These are phyloP conservation scores for Trachops cirrhosus DNA, from an alignment of 2,797 vertebrate genomes.

Conservation along the genomic window DNA sequence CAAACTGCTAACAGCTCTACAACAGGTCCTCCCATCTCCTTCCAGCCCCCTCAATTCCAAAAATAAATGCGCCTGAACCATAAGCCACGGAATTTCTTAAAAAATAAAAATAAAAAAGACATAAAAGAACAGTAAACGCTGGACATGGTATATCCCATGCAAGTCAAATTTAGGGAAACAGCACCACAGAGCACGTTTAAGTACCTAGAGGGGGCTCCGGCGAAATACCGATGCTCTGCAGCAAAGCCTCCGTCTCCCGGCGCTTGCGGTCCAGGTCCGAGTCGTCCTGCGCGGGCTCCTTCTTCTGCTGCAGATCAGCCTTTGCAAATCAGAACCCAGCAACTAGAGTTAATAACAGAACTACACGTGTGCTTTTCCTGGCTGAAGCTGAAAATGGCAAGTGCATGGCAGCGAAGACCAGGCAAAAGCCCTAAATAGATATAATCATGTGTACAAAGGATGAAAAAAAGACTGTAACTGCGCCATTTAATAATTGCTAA, in stretches of 20 bases:
- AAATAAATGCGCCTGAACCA: background rate
- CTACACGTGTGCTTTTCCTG: background rate
- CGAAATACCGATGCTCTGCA: slow-evolving; percentile 92
- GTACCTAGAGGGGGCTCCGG: slow-evolving; percentile 92
- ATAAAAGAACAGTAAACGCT: background rate
- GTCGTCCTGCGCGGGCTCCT: slow-evolving; percentile 87
- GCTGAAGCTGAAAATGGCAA: background rate
- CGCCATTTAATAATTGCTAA: background rate
- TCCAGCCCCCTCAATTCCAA: slow-evolving; percentile 43
- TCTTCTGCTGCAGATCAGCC: slow-evolving; percentile 88
- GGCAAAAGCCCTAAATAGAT: background rate
- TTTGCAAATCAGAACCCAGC: slow-evolving; percentile 34
- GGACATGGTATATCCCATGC: slow-evolving; percentile 42
- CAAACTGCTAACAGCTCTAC: background rate
- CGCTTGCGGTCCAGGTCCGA: slow-evolving; percentile 90
- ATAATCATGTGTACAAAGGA: background rate
- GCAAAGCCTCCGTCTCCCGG: slow-evolving; percentile 89
- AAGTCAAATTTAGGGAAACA: background rate
- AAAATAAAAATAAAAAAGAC: background rate
- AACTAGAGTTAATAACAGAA: background rate
- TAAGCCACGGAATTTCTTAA: background rate
- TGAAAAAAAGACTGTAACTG: background rate
- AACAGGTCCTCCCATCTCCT: background rate
- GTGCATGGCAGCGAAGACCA: background rate
- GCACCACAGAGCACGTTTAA: background rate